Evolutionary conservation across 2,888 invertebrate genomes (phyloP), one percentile per base, ranked within the genome.

Genomic region (Celastrina argiolus): DNA sequence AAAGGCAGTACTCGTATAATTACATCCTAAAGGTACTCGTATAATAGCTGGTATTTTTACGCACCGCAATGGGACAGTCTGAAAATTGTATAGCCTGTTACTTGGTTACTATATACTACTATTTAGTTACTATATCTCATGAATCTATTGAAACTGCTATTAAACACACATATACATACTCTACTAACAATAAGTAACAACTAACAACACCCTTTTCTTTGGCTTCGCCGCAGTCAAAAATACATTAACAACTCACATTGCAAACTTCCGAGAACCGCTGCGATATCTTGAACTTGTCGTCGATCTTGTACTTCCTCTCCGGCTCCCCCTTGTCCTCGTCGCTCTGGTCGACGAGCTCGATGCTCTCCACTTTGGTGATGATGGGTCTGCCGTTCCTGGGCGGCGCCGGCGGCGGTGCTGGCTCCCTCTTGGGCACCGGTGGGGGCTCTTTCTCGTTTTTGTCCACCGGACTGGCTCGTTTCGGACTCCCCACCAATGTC

Each of bases 401-500:
- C 1, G 82, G 81, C 6, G 86, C 81, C 64, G 51, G 51, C 12
- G 26, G 12, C 7, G 51, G 51, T 51, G 51, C n/a, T 1, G 82
- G 81, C 6, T 87, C 81, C 64, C 51, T 51, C 51, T 22, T 51
- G 5, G 51, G 51, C 12, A 51, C 22, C 7, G 51, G 51, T 51
- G 51, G 51, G 1, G 51, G 12, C 12, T 82, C 82, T 14, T 72
- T 76, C 22, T 81, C 82, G 0, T 66, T 73, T 4, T 75, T 72
- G 10, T 85, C 85, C 36, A 69, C 70, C 16, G 87, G 87, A 69
- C 87, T 88, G 1, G 74, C 74, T 67, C 87, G 87, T 66, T 86
- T 89, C 0, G 88, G 87, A 70, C 93, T 94, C 0, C 94, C 95
- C 0, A 96, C 93, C 61, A 96, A 78, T 0, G 96, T 96, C 0